Base-by-base conservation (phyloP, 2,113 vertebrate genomes). In the Pandion haliaetus region DNA sequence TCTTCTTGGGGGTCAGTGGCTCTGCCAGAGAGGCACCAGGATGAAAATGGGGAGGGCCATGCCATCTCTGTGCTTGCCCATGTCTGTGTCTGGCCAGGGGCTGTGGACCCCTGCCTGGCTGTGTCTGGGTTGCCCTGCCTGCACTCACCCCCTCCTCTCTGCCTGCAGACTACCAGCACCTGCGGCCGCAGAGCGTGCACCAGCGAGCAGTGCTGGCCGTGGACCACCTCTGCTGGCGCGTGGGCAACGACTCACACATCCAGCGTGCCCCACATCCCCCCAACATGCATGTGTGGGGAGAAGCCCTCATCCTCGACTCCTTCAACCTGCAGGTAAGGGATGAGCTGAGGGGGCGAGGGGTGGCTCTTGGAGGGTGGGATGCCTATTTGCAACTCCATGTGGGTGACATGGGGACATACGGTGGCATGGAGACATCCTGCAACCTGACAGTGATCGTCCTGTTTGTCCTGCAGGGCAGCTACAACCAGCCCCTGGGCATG, bases 201-300 rank as follows among this genome's bases (percentile, higher is more conserved):
- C 99, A 99, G 96, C 98, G 99, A n/a, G 98, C 97, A 0, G 98
- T 98, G 12, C 96, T 99, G 93, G 98, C 98, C 4, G 97, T 99
- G 83, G 99, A 99, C 95, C 99, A 99, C 93, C 99, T 99, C 90
- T 99, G 99, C 98, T 99, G 99, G 99, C 98, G 99, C 4, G 99
- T 99, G 95, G 99, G 99, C 82, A 99, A 99, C 4, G 99, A 99
- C 72, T 99, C 99, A 18, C 99, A 99, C 95, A 99, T 99, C 98
- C 99, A 99, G 83, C 99, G 99, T 94, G 99, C 99, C 63, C 98
- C 99, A 0, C 99, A 99, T 91, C 99, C 99, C 21, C 98, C 99
- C 93, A 99, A 98, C 90, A 99, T 99, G 98, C 99, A 99, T 3
- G 99, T 99, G 86, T 99, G 99, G 99, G 99, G 99, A 57, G 99